Base-by-base conservation (phyloP, 2,797 vertebrate species). In the Pelochelys cantorii region DNA sequence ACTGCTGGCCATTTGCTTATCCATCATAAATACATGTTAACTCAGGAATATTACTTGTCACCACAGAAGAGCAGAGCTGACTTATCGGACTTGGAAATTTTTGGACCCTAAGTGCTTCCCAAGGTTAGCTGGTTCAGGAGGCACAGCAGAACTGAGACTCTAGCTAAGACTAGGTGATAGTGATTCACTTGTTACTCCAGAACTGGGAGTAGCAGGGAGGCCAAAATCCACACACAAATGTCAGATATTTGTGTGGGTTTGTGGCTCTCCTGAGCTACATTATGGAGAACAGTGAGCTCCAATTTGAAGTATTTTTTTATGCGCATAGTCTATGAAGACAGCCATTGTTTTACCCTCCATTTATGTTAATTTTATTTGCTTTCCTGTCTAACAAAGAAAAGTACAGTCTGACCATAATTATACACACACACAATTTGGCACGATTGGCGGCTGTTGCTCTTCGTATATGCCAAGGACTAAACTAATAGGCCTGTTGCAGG, bases 361-460 rank as follows among this genome's bases (percentile, higher is more conserved):
- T 93, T 93, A 68, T 57, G 85, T 89, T 95, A 89, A 91, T 92
- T 94, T 94, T 94, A 90, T 93, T 94, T 96, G 78, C 96, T 82
- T 87, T 93, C 84, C 93, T 95, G 96, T 91, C 94, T 83, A 90
- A 77, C 74, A 52, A 77, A 90, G 78, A 88, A 80, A 95, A 93
- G 91, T 78, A 89, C 84, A 91, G 86, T 92, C 85, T 94, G 90
- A 92, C 94, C 87, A 82, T 87, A 94, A 85, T 93, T 93, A 78
- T 95, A 82, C 29, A 14, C 7, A 77, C 29, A 53, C 34, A 85
- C 0, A 0, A 85, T 93, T 95, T 89, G 93, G 95, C 94, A 83
- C 4, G 75, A 94, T 29, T 95, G 92, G 74, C 92, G 92, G 95
- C 17, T 74, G 87, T 84, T 86, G 86, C 79, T 96, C 79, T 89